phyloP scores from a whole-genome alignment of 2,888 invertebrate genomes.

The Sinelater perroti region DNA sequence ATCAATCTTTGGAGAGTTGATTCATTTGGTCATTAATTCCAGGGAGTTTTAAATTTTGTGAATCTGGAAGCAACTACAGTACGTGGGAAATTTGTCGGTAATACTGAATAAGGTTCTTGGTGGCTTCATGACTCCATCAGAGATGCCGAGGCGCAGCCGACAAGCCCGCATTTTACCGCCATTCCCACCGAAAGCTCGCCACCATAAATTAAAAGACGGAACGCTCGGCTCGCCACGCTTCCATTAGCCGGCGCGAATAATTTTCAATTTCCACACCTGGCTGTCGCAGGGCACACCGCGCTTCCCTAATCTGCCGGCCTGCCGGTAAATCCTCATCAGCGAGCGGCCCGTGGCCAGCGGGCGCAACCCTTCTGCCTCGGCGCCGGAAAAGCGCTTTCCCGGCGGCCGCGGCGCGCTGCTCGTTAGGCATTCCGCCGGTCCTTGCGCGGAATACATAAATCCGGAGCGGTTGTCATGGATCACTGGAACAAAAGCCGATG shows the following conservation, averaged over 20 bases:
- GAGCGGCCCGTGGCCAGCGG: conserved; percentile 21
- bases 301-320: conserved; percentile 18
- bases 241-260: conserved; percentile 14
- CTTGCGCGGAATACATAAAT: conserved; percentile 50
- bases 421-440: conserved; percentile 18
- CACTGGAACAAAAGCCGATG: conserved; percentile 56
- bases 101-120: too few species aligned
- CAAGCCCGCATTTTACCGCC: too few species aligned
- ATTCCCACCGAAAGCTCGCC: too few species aligned
- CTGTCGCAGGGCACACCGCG: conserved; percentile 3
- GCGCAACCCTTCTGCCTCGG: too few species aligned
- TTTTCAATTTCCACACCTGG: conserved; percentile 20
- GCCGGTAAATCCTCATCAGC: conserved; percentile 17
- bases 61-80: too few species aligned
- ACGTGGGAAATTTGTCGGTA: too few species aligned
- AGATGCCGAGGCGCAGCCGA: too few species aligned
- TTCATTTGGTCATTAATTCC: too few species aligned
- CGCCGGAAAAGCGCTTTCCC: too few species aligned
- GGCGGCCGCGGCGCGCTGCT: background rate
- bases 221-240: conserved; percentile 6
- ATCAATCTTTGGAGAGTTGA: too few species aligned
- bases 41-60: too few species aligned
- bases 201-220: conserved; percentile 16
- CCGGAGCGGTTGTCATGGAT: conserved; percentile 55
- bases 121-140: too few species aligned